These are phyloP conservation scores for Piprites chloris DNA, from an alignment of 2,113 vertebrate species.

Conservation along the genomic window DNA sequence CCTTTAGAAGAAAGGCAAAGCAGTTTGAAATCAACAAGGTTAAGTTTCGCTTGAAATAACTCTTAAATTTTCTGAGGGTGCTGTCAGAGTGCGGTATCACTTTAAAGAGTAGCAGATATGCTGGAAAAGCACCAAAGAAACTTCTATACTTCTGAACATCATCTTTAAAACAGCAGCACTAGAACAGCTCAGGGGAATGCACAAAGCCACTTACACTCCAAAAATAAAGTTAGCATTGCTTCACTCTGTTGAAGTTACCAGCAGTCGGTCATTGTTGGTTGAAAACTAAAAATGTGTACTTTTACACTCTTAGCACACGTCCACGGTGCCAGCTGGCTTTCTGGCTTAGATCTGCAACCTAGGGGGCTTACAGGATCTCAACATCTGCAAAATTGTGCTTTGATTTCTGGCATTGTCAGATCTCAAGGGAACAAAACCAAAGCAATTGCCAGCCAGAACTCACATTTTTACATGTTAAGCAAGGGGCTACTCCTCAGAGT, in stretches of 20 bases:
- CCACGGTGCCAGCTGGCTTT: slow-evolving; percentile 59
- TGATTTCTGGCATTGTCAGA: slow-evolving; percentile 64
- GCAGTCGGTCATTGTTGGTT: slow-evolving; percentile 56
- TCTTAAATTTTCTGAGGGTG: neutral
- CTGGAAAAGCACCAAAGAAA: slow-evolving; percentile 52
- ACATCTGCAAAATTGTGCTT: slow-evolving; percentile 71
- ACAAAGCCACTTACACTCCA: slow-evolving; percentile 43
- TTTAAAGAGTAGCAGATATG: slow-evolving; percentile 50
- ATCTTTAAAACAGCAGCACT: slow-evolving; percentile 57
- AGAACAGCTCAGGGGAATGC: slow-evolving; percentile 29
- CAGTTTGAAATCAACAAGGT: neutral
- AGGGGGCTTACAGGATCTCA: slow-evolving; percentile 62
- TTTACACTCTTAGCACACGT: slow-evolving; percentile 62
- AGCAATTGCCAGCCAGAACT: slow-evolving; percentile 65
- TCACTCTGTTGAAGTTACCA: slow-evolving; percentile 60
- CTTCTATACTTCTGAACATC: slow-evolving; percentile 20
- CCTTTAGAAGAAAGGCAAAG: neutral
- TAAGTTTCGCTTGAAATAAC: neutral
- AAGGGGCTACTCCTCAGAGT: slow-evolving; percentile 51
- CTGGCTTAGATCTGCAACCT: slow-evolving; percentile 48
- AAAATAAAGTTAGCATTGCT: slow-evolving; percentile 24
- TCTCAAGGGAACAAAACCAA: slow-evolving; percentile 60
- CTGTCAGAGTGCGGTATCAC: neutral
- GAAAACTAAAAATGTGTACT: slow-evolving; percentile 67
- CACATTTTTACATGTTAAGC: slow-evolving; percentile 71